phyloP scores from a whole-genome alignment of 1,140 invertebrate genomes.

The Drosophila busckii region DNA sequence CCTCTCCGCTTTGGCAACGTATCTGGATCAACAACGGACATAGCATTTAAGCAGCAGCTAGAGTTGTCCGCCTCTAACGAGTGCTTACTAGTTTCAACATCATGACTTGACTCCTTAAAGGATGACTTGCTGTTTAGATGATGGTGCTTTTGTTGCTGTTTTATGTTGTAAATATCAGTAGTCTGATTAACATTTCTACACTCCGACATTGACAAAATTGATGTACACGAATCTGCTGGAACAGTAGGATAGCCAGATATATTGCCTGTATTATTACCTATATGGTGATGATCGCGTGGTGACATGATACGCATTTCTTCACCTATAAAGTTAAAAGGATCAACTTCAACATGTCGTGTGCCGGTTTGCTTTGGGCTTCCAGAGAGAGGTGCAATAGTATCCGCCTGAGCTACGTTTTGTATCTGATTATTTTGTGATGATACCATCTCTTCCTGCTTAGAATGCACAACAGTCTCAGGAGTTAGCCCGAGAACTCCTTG shows the following conservation, averaged over 20 bases:
- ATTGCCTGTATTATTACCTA: constrained; percentile 4
- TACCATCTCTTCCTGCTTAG: constrained; percentile 40
- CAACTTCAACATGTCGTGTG: constrained; percentile 33
- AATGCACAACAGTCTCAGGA: constrained; percentile 14
- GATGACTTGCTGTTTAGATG: neutral
- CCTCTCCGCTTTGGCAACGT: constrained; percentile 47
- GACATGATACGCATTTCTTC: constrained; percentile 47
- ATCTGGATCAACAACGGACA: neutral
- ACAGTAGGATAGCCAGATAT: constrained; percentile 13
- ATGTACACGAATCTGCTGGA: constrained; percentile 5
- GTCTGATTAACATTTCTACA: neutral
- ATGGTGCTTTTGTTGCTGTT: neutral
- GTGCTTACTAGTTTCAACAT: neutral
- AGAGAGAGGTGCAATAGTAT: no score
- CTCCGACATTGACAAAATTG: neutral
- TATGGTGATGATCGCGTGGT: constrained; percentile 15
- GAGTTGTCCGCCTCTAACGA: constrained; percentile 11
- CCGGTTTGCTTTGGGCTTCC: no score
- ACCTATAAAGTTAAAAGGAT: constrained; percentile 50
- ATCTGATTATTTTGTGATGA: constrained; percentile 12
- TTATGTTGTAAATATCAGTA: constrained; percentile 12
- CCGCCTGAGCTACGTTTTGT: neutral
- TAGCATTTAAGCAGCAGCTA: neutral
- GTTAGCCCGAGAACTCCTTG: constrained; percentile 22
- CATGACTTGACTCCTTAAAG: neutral